Evolutionary conservation across 2,113 vertebrate species (phyloP).

Genomic region (Illadopsis cleaveri): DNA sequence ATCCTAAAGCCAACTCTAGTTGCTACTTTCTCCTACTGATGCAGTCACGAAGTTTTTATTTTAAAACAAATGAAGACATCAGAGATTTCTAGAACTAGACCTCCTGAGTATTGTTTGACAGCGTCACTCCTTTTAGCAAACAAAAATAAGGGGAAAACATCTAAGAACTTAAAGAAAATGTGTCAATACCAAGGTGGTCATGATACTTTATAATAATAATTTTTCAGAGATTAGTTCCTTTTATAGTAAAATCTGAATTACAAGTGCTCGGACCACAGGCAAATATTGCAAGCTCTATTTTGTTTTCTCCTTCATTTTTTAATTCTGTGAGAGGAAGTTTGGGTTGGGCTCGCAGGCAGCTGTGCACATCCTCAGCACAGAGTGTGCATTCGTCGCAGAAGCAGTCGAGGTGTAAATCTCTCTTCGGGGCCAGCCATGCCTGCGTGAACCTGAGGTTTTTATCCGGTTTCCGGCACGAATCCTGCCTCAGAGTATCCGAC

Average conservation of each 20-base stretch:
- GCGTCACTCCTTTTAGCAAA: not conserved
- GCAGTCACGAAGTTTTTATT: slow-evolving; percentile 14
- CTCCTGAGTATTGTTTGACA: not conserved
- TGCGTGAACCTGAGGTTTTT: not conserved
- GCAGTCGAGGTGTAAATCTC: not conserved
- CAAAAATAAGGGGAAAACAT: accelerated
- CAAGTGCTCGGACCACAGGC: not conserved
- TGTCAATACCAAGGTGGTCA: not conserved
- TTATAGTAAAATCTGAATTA: not conserved
- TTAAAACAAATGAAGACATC: not conserved
- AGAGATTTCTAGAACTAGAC: slow-evolving; percentile 34
- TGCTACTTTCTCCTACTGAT: not conserved
- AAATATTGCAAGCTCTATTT: not conserved
- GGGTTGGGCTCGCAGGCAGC: not conserved
- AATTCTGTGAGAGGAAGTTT: not conserved
- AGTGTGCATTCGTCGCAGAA: accelerated
- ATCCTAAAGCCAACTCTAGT: not conserved
- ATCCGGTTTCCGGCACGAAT: accelerated
- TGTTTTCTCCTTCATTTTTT: not conserved
- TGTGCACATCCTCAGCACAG: not conserved
- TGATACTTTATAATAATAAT: accelerated
- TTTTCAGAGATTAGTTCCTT: accelerated
- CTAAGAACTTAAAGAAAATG: not conserved
- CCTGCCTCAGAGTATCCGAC: no score
- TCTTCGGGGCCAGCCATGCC: no score